Conservation (phyloP, 2,797 vertebrate genomes). For the Enteromius fasciolatus region DNA sequence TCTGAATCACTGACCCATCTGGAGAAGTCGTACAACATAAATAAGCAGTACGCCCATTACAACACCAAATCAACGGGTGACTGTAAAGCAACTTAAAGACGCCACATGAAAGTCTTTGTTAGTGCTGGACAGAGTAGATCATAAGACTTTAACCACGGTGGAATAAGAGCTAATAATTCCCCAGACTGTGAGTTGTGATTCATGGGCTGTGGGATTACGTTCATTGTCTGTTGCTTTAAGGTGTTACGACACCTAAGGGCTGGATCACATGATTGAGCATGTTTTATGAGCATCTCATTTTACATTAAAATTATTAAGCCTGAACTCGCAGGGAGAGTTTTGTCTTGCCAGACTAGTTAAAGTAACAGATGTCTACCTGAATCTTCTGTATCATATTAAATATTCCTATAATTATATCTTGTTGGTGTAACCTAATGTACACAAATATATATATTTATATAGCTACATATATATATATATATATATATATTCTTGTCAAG, state of each 20-base stretch:
- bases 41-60: slow-evolving; percentile 42
- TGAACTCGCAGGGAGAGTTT: slow-evolving; percentile 9
- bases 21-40: slow-evolving; percentile 43
- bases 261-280: slow-evolving; percentile 39
- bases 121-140: slow-evolving; percentile 25
- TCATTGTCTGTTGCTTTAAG: slow-evolving; percentile 41
- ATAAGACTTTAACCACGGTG: background rate
- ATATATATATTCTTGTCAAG: background rate
- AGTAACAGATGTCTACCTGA: slow-evolving; percentile 24
- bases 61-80: slow-evolving; percentile 44
- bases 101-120: slow-evolving; percentile 30
- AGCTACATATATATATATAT: no score
- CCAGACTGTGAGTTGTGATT: slow-evolving; percentile 34
- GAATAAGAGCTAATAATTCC: slow-evolving; percentile 36
- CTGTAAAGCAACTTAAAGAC: slow-evolving; percentile 41
- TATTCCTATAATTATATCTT: background rate
- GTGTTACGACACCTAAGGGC: slow-evolving; percentile 38
- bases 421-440: background rate
- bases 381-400: background rate
- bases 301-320: slow-evolving; percentile 32
- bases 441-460: no score
- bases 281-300: slow-evolving; percentile 41
- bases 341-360: slow-evolving; percentile 18
- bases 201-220: slow-evolving; percentile 24
- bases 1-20: slow-evolving; percentile 49